These are phyloP conservation scores for Cyanoliseus patagonus DNA, from an alignment of 2,113 vertebrate genomes.

Conservation along the genomic window DNA sequence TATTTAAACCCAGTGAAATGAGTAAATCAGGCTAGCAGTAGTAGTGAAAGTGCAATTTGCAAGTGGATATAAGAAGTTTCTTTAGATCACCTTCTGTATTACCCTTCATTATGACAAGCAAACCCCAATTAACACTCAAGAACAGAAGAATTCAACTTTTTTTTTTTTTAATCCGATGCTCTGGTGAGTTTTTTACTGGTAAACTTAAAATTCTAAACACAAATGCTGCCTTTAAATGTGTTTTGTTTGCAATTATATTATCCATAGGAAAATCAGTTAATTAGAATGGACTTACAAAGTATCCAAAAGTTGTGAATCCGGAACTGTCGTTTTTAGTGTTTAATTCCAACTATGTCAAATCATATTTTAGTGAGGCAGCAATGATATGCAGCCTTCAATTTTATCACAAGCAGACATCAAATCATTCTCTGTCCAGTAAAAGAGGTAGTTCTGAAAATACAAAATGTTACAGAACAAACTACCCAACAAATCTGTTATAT, in stretches of 20 bases:
- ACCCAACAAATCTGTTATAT: not conserved
- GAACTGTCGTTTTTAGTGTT: not conserved
- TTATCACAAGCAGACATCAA: not conserved
- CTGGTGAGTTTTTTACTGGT: not conserved
- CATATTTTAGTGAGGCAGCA: conserved; percentile 33
- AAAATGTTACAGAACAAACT: not conserved
- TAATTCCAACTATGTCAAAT: conserved; percentile 45
- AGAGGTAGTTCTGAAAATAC: not conserved
- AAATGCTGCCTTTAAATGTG: conserved; percentile 60
- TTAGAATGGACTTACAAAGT: conserved; percentile 65
- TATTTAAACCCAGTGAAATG: not conserved
- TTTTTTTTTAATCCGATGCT: not conserved
- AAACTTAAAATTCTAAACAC: conserved; percentile 65
- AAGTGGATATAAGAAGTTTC: not conserved
- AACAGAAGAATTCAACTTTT: conserved; percentile 45
- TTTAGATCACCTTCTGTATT: conserved; percentile 48
- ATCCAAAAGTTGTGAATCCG: conserved; percentile 15
- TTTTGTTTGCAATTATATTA: conserved; percentile 64
- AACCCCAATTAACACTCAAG: conserved; percentile 43
- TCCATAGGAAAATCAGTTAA: conserved; percentile 59
- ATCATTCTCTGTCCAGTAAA: conserved; percentile 7
- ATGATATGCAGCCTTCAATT: conserved; percentile 12
- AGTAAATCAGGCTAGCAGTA: conserved; percentile 15
- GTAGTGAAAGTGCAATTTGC: conserved; percentile 13
- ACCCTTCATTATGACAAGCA: conserved; percentile 24